These are phyloP conservation scores for Cephus spinipes DNA, from an alignment of 2,888 invertebrate genomes.

Conservation along the genomic window DNA sequence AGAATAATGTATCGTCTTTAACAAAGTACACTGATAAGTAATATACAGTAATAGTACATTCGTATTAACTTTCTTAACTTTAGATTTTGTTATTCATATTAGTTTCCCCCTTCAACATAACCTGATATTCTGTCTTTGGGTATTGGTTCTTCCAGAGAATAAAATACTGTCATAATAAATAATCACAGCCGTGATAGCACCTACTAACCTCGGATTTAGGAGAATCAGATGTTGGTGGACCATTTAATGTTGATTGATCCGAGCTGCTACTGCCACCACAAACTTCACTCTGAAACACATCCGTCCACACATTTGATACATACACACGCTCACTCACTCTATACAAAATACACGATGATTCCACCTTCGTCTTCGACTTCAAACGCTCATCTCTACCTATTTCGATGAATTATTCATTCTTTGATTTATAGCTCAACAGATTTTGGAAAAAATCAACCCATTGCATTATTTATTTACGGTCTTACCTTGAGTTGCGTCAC, in stretches of 20 bases:
- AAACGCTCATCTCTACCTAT: not conserved
- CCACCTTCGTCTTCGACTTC: not conserved
- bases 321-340: not conserved
- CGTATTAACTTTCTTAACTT: not conserved
- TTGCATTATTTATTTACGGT: not conserved
- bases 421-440: not conserved
- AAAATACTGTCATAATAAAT: not conserved
- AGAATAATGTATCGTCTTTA: not conserved
- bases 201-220: conserved; percentile 62
- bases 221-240: conserved; percentile 56
- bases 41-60: not conserved
- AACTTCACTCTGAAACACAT: conserved; percentile 44
- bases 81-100: not conserved
- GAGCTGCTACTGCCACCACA: conserved; percentile 51
- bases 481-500: conserved; percentile 55
- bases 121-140: not conserved
- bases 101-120: not conserved
- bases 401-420: not conserved
- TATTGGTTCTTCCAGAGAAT: not conserved
- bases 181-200: not conserved
- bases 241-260: conserved; percentile 56
- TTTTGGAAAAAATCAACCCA: not conserved
- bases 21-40: too few species aligned
- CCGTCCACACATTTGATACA: not conserved
- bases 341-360: not conserved